These are phyloP conservation scores for Melikaiella ostensackeni DNA, from an alignment of 2,888 invertebrate genomes.

Conservation along the genomic window DNA sequence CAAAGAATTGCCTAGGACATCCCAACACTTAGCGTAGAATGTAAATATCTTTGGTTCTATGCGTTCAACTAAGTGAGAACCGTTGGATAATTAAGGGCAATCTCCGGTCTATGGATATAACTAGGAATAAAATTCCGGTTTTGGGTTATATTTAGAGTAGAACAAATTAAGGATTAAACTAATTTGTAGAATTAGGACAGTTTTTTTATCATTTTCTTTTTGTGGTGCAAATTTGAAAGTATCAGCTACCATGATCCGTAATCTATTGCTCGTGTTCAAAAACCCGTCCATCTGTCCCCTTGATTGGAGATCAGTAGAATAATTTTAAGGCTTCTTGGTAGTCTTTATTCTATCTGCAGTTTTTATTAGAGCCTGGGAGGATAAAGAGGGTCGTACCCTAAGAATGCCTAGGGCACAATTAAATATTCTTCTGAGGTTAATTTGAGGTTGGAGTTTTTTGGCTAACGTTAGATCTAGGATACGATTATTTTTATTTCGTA, in stretches of 20 bases:
- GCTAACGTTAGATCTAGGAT: neutral
- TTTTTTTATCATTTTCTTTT: neutral
- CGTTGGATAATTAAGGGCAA: conserved; percentile 18
- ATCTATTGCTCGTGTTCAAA: neutral
- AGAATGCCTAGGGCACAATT: neutral
- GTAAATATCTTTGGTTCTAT: conserved; percentile 36
- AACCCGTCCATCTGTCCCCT: neutral
- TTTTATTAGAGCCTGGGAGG: neutral
- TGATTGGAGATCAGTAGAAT: conserved; percentile 15
- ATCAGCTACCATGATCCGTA: neutral
- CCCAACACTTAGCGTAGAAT: conserved; percentile 38
- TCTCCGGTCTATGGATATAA: neutral
- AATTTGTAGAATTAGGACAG: neutral
- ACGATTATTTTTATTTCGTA: neutral
- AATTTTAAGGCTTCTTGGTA: neutral
- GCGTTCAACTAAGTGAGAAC: conserved; percentile 9
- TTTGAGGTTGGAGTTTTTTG: neutral
- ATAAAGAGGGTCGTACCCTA: neutral
- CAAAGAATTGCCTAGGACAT: conserved; percentile 45
- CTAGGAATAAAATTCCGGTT: conserved; percentile 15
- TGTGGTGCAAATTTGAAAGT: neutral
- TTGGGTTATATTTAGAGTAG: neutral
- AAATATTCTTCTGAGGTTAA: neutral
- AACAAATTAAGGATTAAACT: neutral
- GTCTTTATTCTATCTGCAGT: too few relatives aligned